phyloP scores from a whole-genome alignment of 2,113 vertebrate genomes.

The Myotis brandtii region DNA sequence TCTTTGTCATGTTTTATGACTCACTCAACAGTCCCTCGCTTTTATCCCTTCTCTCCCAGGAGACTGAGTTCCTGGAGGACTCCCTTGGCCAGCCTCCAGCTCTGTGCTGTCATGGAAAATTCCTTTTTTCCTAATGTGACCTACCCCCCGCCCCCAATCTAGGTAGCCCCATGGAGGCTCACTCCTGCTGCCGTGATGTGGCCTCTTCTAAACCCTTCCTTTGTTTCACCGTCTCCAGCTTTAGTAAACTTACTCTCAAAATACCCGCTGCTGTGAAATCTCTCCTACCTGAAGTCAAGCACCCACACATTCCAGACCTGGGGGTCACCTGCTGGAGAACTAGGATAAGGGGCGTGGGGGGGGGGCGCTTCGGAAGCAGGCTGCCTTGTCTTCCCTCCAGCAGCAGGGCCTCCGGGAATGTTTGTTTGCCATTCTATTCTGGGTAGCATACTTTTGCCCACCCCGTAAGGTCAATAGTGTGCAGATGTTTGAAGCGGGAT shows the following conservation, averaged over 20 bases:
- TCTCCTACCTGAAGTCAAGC: background rate
- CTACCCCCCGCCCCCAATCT: too few relatives aligned
- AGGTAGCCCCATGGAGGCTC: too few relatives aligned
- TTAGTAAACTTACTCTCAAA: background rate
- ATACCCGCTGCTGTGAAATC: too few relatives aligned
- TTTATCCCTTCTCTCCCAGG: background rate
- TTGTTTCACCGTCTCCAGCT: background rate
- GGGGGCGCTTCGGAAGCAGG: background rate
- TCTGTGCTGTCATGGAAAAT: background rate
- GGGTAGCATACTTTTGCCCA: background rate
- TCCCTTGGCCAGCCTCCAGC: too few relatives aligned
- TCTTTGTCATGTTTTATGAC: background rate
- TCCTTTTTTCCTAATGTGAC: too few relatives aligned
- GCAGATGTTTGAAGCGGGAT: slow-evolving; percentile 6
- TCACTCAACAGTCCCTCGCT: background rate
- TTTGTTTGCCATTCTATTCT: slow-evolving; percentile 57
- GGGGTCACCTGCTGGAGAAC: background rate
- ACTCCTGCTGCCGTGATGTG: too few relatives aligned
- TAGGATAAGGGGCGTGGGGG: background rate
- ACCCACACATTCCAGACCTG: background rate
- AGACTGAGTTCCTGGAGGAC: background rate
- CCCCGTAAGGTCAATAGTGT: background rate
- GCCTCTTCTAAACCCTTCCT: background rate
- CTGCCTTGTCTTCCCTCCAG: background rate
- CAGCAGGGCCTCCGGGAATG: background rate